Base-by-base conservation (phyloP, 2,113 vertebrate species). In the Poecilia latipinna region DNA sequence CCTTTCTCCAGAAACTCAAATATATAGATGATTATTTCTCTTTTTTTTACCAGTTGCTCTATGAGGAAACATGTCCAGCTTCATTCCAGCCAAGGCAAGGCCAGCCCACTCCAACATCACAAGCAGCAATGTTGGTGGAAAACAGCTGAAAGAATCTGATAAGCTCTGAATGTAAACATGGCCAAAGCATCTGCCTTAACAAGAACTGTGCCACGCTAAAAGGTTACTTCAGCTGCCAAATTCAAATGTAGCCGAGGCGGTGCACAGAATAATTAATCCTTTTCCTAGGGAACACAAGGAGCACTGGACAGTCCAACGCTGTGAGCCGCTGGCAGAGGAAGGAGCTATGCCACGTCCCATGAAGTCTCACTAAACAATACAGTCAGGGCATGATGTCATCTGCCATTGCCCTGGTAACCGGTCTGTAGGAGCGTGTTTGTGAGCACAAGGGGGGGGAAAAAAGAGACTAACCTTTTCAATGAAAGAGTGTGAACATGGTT, bases 211-310 rank as follows among this genome's bases (percentile, higher is more conserved):
- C 86, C 82, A 87, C 82, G 85, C 84, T 93, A 93, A 94, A 93
- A 94, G 90, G 92, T 93, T 93, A 94, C 90, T 93, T 93, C 90
- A 93, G 93, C 91, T 90, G 88, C 86, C 77, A 76, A 89, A 93
- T 93, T 93, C 76, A 93, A 92, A 93, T 92, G 92, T 93, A 93
- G 93, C 90, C 93, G 92, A 93, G 89, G 89, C 88, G 84, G 83
- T 80, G 88, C 90, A 84, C 85, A 92, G 89, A 93, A 94, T 93
- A 93, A 94, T 93, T 93, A 89, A 93, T 93, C 88, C 86, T 91
- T 89, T 91, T 92, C 84, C 88, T 83, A 88, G 84, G 89, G 85
- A 94, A 91, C 88, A 88, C 78, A 85, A 83, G 71, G 85, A 74
- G 24, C 77, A 79, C 72, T 79, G 86, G 89, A 88, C 88, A 83